phyloP scores from a whole-genome alignment of 2,888 invertebrate genomes.

The Drosophila diplacantha region DNA sequence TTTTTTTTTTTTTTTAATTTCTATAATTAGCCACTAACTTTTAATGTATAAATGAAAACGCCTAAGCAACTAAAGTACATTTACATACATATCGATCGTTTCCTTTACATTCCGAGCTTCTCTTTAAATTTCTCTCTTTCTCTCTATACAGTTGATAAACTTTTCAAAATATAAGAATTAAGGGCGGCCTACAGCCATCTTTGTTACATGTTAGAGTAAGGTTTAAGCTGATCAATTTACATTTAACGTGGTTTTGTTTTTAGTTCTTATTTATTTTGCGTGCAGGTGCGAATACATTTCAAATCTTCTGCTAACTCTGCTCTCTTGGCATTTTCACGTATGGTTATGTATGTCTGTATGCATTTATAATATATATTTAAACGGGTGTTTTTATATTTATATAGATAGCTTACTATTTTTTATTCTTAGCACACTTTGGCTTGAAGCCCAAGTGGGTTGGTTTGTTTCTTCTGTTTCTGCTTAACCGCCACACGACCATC shows the following conservation, averaged over 20 bases:
- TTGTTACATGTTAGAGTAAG: constrained; percentile 16
- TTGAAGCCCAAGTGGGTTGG: constrained; percentile 59
- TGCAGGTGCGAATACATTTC: constrained; percentile 45
- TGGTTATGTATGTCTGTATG: constrained; percentile 11
- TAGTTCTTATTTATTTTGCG: constrained; percentile 25
- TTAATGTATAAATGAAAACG: constrained; percentile 55
- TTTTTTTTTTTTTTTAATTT: constrained; percentile 16
- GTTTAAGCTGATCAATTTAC: constrained; percentile 36
- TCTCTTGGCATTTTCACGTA: constrained; percentile 41
- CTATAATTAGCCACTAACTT: constrained; percentile 50
- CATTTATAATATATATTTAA: constrained; percentile 34
- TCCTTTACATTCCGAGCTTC: not conserved
- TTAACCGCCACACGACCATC: constrained; percentile 6
- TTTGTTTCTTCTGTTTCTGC: constrained; percentile 13
- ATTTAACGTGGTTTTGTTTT: constrained; percentile 16
- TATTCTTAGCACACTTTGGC: constrained; percentile 55
- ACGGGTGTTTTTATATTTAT: constrained; percentile 35
- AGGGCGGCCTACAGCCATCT: constrained; percentile 15
- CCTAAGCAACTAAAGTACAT: constrained; percentile 59
- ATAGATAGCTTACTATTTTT: constrained; percentile 39
- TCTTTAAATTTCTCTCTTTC: not conserved
- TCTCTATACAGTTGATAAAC: constrained; percentile 31
- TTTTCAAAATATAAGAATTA: constrained; percentile 28
- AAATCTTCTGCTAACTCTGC: constrained; percentile 26
- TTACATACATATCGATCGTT: constrained; percentile 27